Base-by-base conservation (phyloP, 2,888 invertebrate species). In the Amphipyra tragopoginis region DNA sequence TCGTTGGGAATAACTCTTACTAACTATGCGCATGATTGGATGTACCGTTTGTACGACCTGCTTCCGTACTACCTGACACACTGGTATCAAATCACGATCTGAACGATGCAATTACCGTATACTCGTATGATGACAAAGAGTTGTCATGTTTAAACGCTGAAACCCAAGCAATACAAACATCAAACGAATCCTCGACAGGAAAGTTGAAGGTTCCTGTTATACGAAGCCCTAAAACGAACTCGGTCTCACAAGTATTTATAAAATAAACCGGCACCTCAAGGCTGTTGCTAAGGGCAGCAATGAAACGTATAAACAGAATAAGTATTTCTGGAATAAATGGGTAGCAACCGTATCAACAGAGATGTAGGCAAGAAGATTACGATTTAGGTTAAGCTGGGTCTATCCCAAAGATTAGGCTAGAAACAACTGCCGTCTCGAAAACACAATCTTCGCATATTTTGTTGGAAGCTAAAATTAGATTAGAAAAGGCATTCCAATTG, bases 391-490 rank as follows among this genome's bases (percentile, higher is more conserved):
- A 63, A 63, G 52, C 53, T 58, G 11, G 43, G 45, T 42, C 39
- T 68, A 43, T 68, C 50, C 50, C 39, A 5, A 43, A 53, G 43
- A 49, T 53, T 53, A 44, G 13, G 3, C 14, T 9, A 40, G 13
- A 50, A 53, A 53, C 26, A 71, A 54, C 4, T 44, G 51, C 34
- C 29, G 29, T 13, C 36, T 14, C 43, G 47, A 52, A 62, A 43
- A 71, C 47, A 58, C 44, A 62, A 71, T 45, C 26, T 9, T 13
- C 52, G 45, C 65, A 71, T 55, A 53, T 38, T 11, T 33, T 13
- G 50, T 9, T 29, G 45, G 44, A 47, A 51, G 59, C 38, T 54
- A 51, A 56, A 71, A 75, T 71, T 75, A 44, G 43, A 71, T 75
- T 50, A 72, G 50, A 59, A 65, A 75, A 71, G 53, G 47, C 36